A percentile compares a stretch with the other conserved stretches of the same genome.
Conservation (phyloP, 1,140 invertebrate genomes). For the Heliconius hermathena region DNA sequence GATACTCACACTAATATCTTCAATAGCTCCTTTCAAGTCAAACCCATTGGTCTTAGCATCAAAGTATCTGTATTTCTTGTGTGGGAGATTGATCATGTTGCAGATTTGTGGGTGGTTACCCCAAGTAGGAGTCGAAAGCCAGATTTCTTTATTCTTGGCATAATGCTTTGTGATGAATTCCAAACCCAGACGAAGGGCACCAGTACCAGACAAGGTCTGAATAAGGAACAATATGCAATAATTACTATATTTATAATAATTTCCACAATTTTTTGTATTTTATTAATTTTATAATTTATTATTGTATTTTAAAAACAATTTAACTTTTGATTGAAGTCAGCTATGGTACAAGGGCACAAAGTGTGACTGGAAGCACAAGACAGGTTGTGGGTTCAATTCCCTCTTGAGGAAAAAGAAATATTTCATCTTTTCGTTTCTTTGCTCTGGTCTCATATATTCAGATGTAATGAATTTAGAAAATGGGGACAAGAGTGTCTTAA, state of each 20-base stretch:
- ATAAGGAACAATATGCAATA: not conserved
- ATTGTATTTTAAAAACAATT: not conserved
- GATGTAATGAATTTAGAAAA: too few relatives aligned
- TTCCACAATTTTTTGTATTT: not conserved
- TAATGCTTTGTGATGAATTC: conserved; percentile 95
- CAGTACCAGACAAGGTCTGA: conserved; percentile 96
- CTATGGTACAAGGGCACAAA: too few relatives aligned
- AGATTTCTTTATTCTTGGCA: conserved; percentile 92
- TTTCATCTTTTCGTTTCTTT: too few relatives aligned
- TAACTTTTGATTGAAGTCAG: too few relatives aligned
- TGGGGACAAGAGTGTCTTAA: too few relatives aligned
- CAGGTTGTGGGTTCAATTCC: too few relatives aligned
- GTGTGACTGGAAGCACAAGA: too few relatives aligned
- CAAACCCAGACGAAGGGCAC: conserved; percentile 95
- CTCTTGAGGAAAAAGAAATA: too few relatives aligned
- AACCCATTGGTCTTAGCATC: conserved; percentile 97
- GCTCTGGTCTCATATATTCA: too few relatives aligned
- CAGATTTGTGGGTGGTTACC: conserved; percentile 98
- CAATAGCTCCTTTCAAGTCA: conserved; percentile 94
- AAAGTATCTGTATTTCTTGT: conserved; percentile 97
- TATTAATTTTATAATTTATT: not conserved
- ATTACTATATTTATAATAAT: not conserved
- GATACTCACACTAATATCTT: conserved; percentile 93
- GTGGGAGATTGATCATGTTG: conserved; percentile 92
- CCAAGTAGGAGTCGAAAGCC: conserved; percentile 98